Evolutionary conservation across 1,140 invertebrate genomes (phyloP), one percentile per base, ranked within the genome.

Genomic region (Drosophila equinoxialis): DNA sequence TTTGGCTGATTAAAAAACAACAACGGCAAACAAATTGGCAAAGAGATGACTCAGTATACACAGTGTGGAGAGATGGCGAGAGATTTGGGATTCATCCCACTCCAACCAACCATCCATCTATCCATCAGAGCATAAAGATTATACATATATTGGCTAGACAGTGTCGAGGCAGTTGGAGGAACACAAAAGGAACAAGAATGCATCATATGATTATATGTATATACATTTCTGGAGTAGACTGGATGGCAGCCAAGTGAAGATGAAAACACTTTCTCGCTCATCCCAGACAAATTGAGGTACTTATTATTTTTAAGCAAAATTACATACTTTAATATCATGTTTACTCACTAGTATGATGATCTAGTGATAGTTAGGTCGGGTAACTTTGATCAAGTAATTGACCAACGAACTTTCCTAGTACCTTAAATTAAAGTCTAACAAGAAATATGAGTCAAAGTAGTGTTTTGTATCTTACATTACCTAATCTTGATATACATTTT

Each of bases 1-100:
- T 87, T 87, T 87, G 77, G 64, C 80, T 87, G 83, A 89, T 87
- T 87, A 87, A 87, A 89, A 79, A 69, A 48, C 62, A 73, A 77
- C 72, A 81, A 77, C 33, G 42, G 17, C 17, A n/a, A 45, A 1
- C 33, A 58, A 11, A 62, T 51, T 60, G 55, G 20, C 5, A 51
- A 54, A 65, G 59, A 60, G 71, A 87, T 87, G 83, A 87, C 60
- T 86, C 83, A 86, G 83, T 79, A 20, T 65, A 69, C 79, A 61
- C 65, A 73, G 83, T 39, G 10, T 13, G 37, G 11, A 39, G 37
- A 39, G 37, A 39, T 10, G 11, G 37, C 10, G 37, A 39, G 37
- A 39, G 37, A 65, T 60, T 39, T 30, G 2, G 6, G n/a, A 45
- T 57, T 64, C 59, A 60, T 62, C 59, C 66, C 41, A 42, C 30